phyloP scores from a whole-genome alignment of 2,113 vertebrate species.

The Halcyon senegalensis region DNA sequence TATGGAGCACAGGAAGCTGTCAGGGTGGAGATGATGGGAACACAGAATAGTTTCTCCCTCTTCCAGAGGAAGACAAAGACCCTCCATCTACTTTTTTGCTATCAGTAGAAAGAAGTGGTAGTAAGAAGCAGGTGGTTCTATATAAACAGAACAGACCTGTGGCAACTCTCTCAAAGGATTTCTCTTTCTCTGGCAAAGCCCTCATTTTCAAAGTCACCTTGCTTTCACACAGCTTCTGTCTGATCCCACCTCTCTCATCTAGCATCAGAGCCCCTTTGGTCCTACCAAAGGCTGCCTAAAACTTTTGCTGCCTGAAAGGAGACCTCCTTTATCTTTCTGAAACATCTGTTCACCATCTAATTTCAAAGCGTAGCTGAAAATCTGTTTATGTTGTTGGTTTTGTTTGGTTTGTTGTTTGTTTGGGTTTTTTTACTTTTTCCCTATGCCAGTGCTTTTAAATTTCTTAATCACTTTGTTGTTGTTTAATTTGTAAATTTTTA shows the following conservation, averaged over 20 bases:
- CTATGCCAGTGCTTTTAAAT: neutral
- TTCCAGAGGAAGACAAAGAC: neutral
- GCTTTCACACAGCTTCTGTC: neutral
- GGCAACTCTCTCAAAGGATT: neutral
- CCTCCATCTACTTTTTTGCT: neutral
- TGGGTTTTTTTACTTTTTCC: neutral
- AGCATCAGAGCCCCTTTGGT: constrained; percentile 35
- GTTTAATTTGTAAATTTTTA: constrained; percentile 33
- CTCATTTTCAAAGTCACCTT: constrained; percentile 21
- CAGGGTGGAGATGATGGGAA: neutral
- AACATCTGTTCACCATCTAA: constrained; percentile 33
- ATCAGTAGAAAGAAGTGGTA: neutral
- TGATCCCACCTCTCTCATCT: constrained; percentile 45
- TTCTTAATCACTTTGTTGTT: constrained; percentile 19
- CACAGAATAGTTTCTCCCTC: no score
- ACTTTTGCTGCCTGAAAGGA: constrained; percentile 12
- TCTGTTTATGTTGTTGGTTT: neutral
- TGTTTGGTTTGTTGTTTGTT: no score
- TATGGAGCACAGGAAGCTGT: neutral
- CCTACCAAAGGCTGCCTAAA: constrained; percentile 6
- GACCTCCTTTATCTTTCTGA: constrained; percentile 33
- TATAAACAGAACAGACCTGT: neutral
- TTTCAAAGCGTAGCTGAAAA: constrained; percentile 55
- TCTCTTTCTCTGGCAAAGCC: neutral
- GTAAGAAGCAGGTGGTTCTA: neutral